Conservation (phyloP, 2,888 invertebrate species). For the Macrosiphum euphorbiae region DNA sequence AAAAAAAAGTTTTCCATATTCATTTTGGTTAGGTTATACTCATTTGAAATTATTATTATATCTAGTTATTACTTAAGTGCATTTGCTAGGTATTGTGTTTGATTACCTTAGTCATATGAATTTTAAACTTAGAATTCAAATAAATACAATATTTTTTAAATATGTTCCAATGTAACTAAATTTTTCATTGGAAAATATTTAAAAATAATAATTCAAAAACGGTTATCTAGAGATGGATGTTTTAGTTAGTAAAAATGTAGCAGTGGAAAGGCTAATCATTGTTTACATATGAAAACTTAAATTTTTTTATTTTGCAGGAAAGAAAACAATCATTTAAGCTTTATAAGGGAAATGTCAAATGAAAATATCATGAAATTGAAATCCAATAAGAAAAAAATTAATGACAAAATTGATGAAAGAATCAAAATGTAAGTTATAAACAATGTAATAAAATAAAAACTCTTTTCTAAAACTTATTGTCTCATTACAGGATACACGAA, state of each 20-base stretch:
- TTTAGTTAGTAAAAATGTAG: neutral
- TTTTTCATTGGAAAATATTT: neutral
- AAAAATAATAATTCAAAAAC: neutral
- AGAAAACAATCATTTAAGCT: neutral
- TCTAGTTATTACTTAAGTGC: neutral
- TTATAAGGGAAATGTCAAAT: neutral
- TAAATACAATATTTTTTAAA: neutral
- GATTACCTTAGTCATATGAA: neutral
- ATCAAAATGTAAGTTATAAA: neutral
- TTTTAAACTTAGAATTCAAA: neutral
- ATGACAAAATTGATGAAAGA: neutral
- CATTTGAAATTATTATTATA: neutral
- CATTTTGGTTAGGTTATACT: neutral
- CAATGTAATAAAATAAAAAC: neutral
- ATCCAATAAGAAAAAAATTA: neutral
- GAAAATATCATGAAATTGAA: neutral
- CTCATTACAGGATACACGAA: neutral
- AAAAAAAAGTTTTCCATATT: neutral
- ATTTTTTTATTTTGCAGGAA: neutral
- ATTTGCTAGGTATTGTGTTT: neutral
- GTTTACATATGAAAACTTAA: neutral
- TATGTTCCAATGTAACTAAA: neutral
- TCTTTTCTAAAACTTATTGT: neutral
- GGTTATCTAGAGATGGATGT: neutral
- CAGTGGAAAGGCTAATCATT: neutral